Base-by-base conservation (phyloP, 2,888 invertebrate species). In the Agelastica alni region DNA sequence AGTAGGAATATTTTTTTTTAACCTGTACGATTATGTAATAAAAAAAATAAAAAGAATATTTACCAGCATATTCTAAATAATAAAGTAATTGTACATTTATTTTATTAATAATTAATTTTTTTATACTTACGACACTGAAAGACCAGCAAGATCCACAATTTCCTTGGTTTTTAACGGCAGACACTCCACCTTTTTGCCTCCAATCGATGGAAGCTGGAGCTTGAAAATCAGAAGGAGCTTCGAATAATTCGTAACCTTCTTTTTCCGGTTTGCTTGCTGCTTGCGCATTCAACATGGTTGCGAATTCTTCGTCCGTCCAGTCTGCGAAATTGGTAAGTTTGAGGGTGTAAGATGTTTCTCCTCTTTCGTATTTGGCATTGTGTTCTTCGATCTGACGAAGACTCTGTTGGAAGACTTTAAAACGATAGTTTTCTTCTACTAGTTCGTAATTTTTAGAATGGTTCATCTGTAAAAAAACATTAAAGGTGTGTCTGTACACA, bases 241-340 rank as follows among this genome's bases (percentile, higher is more conserved):
- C 18, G 10, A 10, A 39, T 32, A 39, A 9, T 10, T 9, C 46
- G 30, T 4, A 14, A 5, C 6, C 16, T 22, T n/a, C 3, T 13
- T 22, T 7, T 36, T 20, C 10, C 22, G 17, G 22, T 13, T 22
- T 51, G 32, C 26, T 18, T 16, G 37, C 17, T 30, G 17, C 4
- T n/a, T 20, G 20, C 37, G 6, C 17, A 22, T 17, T 17, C 16
- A 36, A 10, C 36, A 36, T 36, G n/a, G 14, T 17, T 18, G 1
- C 10, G 28, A 61, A 61, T 48, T 64, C 64, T 28, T 59, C 54
- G 12, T 14, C 1, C 2, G 64, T 56, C 48, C 59, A 32, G 37
- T 64, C 64, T 2, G 60, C 26, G 22, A 59, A 60, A 14, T 45
- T 20, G n/a, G 52, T 64, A 2, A 62, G 34, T 16, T 49, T 57